A percentile compares a stretch with the other conserved stretches of the same genome.
Conservation (phyloP, 2,113 vertebrate species). For the Chlamydotis undulata region DNA sequence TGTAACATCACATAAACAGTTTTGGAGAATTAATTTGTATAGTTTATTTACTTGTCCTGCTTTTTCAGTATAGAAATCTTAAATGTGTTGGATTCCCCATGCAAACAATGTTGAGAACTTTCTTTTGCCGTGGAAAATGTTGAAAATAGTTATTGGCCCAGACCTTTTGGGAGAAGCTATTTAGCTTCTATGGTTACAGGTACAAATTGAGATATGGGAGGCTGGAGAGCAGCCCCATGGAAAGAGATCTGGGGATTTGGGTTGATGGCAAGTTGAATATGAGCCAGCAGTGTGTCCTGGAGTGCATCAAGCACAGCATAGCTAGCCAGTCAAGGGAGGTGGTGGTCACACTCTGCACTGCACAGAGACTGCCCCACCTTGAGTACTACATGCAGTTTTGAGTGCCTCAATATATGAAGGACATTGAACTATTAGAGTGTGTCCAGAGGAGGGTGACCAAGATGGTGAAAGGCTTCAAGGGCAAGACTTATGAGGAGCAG, state of each 20-base stretch:
- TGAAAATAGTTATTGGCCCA: neutral
- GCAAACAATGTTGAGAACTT: neutral
- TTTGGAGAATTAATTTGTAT: neutral
- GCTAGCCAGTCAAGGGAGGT: neutral
- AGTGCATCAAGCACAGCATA: neutral
- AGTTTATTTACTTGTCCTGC: neutral
- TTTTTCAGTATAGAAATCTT: neutral
- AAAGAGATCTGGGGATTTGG: neutral
- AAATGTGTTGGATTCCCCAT: neutral
- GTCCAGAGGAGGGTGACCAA: neutral
- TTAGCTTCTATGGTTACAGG: neutral
- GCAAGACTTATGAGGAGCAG: fast-evolving
- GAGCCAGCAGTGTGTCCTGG: no score
- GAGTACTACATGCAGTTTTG: neutral
- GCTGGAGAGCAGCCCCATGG: neutral
- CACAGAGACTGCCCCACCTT: fast-evolving
- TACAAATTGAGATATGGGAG: neutral
- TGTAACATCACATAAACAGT: neutral
- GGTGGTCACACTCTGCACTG: neutral
- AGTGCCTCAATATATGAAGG: neutral
- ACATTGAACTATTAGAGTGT: neutral
- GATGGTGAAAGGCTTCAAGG: fast-evolving
- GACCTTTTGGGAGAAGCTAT: neutral
- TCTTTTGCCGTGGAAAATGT: neutral
- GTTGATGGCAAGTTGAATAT: neutral